Evolutionary conservation across 53 echinoderm and acorn worm species (phyloP).

Genomic region (Patiria pectinifera): DNA sequence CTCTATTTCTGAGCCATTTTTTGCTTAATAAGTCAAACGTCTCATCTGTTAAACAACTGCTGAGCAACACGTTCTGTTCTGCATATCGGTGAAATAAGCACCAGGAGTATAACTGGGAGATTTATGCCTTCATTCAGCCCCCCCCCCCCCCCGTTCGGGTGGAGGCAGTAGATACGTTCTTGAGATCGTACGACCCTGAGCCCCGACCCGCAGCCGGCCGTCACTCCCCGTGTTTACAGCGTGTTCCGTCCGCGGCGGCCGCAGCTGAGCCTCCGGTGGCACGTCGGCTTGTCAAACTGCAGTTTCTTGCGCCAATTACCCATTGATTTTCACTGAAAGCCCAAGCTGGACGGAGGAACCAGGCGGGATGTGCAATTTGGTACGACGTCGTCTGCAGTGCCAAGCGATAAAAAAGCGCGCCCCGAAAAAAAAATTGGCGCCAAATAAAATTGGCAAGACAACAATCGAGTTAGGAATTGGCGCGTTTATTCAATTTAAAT

Average conservation of each 20-base stretch:
- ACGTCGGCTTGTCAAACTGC: constrained; percentile 43
- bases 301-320: constrained; percentile 39
- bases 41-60: no score
- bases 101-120: no score
- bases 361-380: background rate
- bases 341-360: background rate
- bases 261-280: constrained; percentile 10
- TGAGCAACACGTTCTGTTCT: no score
- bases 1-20: no score
- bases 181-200: background rate
- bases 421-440: constrained; percentile 43
- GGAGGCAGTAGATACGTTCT: background rate
- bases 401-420: background rate
- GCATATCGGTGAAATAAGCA: no score
- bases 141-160: background rate
- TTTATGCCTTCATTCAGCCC: background rate
- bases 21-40: no score
- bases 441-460: constrained; percentile 39
- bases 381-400: background rate
- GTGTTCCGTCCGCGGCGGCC: constrained; percentile 1
- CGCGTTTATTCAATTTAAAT: constrained; percentile 22
- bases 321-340: constrained; percentile 1
- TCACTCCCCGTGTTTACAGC: background rate
- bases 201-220: background rate
- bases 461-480: constrained; percentile 19